These are phyloP conservation scores for Macquaria ambigua DNA, from an alignment of 2,113 vertebrate genomes.

Conservation along the genomic window DNA sequence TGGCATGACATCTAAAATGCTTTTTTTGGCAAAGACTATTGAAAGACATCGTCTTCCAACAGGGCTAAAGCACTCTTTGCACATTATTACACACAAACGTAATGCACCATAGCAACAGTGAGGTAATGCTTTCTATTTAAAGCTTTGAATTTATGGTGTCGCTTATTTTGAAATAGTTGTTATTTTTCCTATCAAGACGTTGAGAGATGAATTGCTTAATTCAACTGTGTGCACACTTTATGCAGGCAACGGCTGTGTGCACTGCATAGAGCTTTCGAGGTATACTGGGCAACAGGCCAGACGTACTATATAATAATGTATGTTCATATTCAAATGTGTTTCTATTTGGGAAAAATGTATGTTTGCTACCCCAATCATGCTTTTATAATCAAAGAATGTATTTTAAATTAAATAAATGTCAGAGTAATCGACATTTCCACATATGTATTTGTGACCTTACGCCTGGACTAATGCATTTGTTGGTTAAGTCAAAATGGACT, in stretches of 20 bases:
- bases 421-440: neutral
- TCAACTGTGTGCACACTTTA: neutral
- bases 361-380: neutral
- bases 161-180: neutral
- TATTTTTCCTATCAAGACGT: neutral
- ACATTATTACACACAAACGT: slow-evolving; percentile 15
- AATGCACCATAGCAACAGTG: slow-evolving; percentile 15
- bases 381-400: neutral
- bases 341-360: neutral
- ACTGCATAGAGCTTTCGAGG: neutral
- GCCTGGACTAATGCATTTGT: neutral
- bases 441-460: neutral
- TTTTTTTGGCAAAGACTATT: slow-evolving; percentile 11
- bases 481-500: neutral
- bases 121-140: slow-evolving; percentile 12
- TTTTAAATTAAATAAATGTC: neutral
- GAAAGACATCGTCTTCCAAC: slow-evolving; percentile 6
- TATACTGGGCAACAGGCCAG: neutral
- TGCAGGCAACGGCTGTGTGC: neutral
- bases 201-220: neutral
- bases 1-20: slow-evolving; percentile 43
- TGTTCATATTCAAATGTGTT: neutral
- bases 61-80: slow-evolving; percentile 8
- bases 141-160: neutral
- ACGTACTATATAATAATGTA: neutral